These are phyloP conservation scores for Eclectus roratus DNA, from an alignment of 2,113 vertebrate species.

Conservation along the genomic window DNA sequence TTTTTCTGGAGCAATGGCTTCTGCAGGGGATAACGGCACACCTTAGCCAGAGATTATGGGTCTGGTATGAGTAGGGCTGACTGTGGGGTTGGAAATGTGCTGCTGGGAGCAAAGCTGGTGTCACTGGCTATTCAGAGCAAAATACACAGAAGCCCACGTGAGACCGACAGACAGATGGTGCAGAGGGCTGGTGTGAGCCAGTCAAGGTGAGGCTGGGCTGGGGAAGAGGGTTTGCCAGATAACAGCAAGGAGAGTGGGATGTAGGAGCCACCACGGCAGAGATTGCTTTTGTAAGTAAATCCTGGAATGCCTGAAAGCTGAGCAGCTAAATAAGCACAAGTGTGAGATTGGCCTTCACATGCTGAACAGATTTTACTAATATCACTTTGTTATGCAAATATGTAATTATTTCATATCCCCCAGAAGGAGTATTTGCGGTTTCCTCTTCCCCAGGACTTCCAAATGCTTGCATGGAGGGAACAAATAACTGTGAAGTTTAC, in stretches of 20 bases:
- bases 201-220: accelerated
- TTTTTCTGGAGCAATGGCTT: neutral
- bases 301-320: neutral
- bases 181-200: neutral
- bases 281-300: neutral
- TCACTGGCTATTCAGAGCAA: neutral
- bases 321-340: neutral
- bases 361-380: slow-evolving; percentile 24
- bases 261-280: accelerated
- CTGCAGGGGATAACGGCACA: accelerated
- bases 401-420: slow-evolving; percentile 32
- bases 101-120: neutral
- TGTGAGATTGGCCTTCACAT: neutral
- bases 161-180: neutral
- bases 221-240: neutral
- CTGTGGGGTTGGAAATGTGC: neutral
- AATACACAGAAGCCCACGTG: neutral
- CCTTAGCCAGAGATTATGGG: neutral
- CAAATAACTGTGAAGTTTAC: neutral
- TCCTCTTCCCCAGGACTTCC: neutral
- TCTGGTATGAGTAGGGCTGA: neutral
- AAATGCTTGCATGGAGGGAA: neutral
- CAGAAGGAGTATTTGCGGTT: slow-evolving; percentile 25
- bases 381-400: slow-evolving; percentile 55
- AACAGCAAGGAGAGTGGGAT: neutral